Percentiles rank a stretch among this genome's conserved stretches.
These are phyloP conservation scores for Caenorhabditis panamensis DNA, from an alignment of 2,888 invertebrate species.

Conservation along the genomic window DNA sequence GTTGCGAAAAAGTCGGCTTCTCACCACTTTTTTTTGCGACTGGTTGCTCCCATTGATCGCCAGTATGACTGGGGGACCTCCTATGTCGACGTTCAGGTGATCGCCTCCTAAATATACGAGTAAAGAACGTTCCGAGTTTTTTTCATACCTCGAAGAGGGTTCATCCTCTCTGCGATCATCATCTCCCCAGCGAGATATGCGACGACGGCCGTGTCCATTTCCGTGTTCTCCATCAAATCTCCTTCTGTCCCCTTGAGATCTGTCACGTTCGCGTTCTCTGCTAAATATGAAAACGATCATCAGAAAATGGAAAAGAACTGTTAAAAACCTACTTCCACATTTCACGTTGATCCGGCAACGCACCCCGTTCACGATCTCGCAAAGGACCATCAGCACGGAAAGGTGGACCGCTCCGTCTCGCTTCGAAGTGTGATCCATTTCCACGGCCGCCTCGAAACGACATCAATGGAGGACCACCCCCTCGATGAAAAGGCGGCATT, in stretches of 20 bases:
- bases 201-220: constrained; percentile 16
- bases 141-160: not conserved
- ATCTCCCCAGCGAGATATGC: constrained; percentile 35
- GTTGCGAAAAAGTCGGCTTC: not conserved
- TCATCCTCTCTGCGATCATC: constrained; percentile 15
- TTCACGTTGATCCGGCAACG: constrained; percentile 23
- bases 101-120: not conserved
- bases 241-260: constrained; percentile 17
- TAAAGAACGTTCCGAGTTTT: too few relatives aligned
- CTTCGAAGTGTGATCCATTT: constrained; percentile 3
- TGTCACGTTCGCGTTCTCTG: constrained; percentile 17
- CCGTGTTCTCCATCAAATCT: constrained; percentile 19
- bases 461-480: not conserved
- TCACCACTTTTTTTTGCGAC: not conserved
- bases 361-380: not conserved
- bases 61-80: not conserved
- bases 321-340: constrained; percentile 30
- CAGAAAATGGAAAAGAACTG: not conserved
- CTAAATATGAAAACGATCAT: not conserved
- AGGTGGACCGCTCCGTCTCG: not conserved
- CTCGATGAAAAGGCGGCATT: constrained; percentile 15
- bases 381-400: not conserved
- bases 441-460: constrained; percentile 11
- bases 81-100: not conserved
- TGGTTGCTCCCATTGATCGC: not conserved